A percentile compares a stretch with the other conserved stretches of the same genome.
Evolutionary conservation across 2,888 invertebrate species (phyloP).

Genomic region (Exocentrus adspersus): DNA sequence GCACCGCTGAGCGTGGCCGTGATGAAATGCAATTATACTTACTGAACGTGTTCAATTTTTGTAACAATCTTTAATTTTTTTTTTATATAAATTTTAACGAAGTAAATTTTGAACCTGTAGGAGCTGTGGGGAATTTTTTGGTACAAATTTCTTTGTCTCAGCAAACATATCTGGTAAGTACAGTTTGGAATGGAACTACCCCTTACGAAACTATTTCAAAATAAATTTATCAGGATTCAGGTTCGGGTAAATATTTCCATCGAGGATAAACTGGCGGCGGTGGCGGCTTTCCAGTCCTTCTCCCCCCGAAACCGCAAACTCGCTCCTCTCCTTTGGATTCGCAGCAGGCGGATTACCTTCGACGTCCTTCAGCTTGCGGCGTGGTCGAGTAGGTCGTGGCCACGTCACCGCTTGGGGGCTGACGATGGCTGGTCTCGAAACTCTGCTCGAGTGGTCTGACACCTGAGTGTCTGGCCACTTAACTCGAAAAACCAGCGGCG

Average conservation of each 20-base stretch:
- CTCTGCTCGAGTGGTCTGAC: slow-evolving; percentile 21
- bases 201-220: background rate
- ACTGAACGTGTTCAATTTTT: no score
- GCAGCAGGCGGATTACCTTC: slow-evolving; percentile 14
- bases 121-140: no score
- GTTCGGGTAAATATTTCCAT: background rate
- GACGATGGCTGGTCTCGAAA: background rate
- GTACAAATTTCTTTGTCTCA: no score
- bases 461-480: slow-evolving; percentile 3
- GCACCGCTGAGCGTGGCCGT: no score
- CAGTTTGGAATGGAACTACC: no score
- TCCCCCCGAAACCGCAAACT: slow-evolving; percentile 13
- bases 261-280: background rate
- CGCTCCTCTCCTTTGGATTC: slow-evolving; percentile 5
- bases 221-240: no score
- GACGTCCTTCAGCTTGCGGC: slow-evolving; percentile 22
- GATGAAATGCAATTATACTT: no score
- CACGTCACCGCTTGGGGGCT: slow-evolving; percentile 2
- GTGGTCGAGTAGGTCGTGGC: slow-evolving; percentile 1
- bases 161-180: no score
- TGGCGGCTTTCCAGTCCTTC: slow-evolving; percentile 1
- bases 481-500: slow-evolving; percentile 11
- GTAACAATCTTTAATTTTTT: no score
- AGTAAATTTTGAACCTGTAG: no score
- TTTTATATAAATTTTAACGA: no score